Conservation (phyloP, 1,140 invertebrate genomes). For the Atta texana region DNA sequence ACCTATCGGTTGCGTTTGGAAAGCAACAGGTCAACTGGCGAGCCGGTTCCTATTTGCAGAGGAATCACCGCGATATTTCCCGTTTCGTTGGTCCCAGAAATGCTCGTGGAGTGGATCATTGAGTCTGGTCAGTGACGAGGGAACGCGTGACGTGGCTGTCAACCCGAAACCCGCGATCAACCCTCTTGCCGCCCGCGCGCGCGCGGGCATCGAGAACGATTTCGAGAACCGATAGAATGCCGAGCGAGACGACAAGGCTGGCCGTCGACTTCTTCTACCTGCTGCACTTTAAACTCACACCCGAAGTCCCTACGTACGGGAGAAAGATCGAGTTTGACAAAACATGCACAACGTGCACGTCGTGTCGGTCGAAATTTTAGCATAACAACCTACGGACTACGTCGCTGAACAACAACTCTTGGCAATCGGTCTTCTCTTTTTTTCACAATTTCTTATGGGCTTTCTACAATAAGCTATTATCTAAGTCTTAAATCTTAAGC, state of each 20-base stretch:
- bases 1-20: slow-evolving; percentile 38
- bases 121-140: slow-evolving; percentile 64
- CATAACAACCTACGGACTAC: neutral
- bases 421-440: neutral
- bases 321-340: neutral
- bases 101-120: slow-evolving; percentile 49
- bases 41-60: slow-evolving; percentile 65
- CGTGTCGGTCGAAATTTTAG: neutral
- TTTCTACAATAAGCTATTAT: no score
- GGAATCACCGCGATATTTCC: slow-evolving; percentile 41
- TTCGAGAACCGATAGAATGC: slow-evolving; percentile 32
- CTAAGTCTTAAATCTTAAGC: no score
- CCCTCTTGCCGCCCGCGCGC: neutral
- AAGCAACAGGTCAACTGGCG: slow-evolving; percentile 37
- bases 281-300: slow-evolving; percentile 8
- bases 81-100: slow-evolving; percentile 29
- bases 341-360: neutral
- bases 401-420: neutral
- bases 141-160: neutral
- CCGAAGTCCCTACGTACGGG: neutral
- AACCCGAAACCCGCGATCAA: slow-evolving; percentile 18
- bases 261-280: slow-evolving; percentile 24
- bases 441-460: neutral
- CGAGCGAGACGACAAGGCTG: slow-evolving; percentile 17
- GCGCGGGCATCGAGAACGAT: neutral